Conservation (phyloP, 2,888 invertebrate genomes). For the Trichopoda pennipes region DNA sequence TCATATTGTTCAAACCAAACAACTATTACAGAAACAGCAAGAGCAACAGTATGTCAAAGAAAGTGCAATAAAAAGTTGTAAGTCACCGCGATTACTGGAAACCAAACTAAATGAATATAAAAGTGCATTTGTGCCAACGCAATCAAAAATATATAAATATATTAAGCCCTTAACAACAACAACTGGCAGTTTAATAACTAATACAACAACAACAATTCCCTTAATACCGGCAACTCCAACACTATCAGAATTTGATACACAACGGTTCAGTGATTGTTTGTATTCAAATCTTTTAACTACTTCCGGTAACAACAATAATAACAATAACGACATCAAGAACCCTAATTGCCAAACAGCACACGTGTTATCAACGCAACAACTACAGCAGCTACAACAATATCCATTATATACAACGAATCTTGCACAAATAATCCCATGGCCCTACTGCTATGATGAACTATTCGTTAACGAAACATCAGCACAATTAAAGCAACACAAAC, state of each 20-base stretch:
- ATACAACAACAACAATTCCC: conserved; percentile 21
- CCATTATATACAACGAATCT: conserved; percentile 46
- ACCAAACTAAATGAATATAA: conserved; percentile 40
- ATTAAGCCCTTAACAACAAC: conserved; percentile 47
- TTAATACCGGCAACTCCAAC: conserved; percentile 37
- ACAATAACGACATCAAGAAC: conserved; percentile 13
- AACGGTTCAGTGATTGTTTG: conserved; percentile 74
- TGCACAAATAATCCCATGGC: conserved; percentile 13
- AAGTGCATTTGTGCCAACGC: conserved; percentile 70
- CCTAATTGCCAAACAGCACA: conserved; percentile 32
- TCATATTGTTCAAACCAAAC: conserved; percentile 68
- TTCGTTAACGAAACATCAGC: conserved; percentile 30
- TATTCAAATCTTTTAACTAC: conserved; percentile 46
- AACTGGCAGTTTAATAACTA: not conserved
- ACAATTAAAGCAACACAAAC: conserved; percentile 15
- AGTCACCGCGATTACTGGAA: not conserved
- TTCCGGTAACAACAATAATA: conserved; percentile 39
- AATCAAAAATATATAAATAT: conserved; percentile 55
- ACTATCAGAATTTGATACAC: conserved; percentile 77
- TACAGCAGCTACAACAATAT: conserved; percentile 17
- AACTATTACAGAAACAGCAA: conserved; percentile 40
- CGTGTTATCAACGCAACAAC: conserved; percentile 34
- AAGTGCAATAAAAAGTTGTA: conserved; percentile 20
- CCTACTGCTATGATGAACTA: conserved; percentile 60
- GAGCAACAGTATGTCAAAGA: conserved; percentile 6